Conservation (phyloP, 2,797 vertebrate species). For the Sebastes diploproa region DNA sequence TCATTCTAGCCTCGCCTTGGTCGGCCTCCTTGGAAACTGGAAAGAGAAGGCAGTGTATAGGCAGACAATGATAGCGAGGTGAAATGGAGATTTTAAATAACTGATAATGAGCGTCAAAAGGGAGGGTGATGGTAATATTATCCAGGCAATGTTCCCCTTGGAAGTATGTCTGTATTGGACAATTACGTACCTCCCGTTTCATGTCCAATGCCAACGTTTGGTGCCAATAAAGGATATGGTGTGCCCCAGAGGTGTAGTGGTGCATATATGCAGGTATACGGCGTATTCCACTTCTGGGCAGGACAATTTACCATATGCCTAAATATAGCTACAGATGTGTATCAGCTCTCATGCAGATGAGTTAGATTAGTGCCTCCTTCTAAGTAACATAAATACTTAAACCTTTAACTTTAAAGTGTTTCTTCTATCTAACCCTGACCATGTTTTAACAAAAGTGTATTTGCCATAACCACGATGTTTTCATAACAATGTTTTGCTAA, state of each 20-base stretch:
- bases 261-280: background rate
- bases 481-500: background rate
- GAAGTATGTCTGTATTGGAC: background rate
- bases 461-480: background rate
- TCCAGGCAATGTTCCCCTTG: background rate
- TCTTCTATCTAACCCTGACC: background rate
- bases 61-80: background rate
- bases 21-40: slow-evolving; percentile 25
- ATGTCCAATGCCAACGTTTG: background rate
- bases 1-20: slow-evolving; percentile 20
- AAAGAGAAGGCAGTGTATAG: background rate
- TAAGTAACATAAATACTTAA: background rate
- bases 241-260: background rate
- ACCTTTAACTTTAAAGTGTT: background rate
- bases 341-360: background rate
- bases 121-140: slow-evolving; percentile 6
- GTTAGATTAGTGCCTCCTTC: background rate
- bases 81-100: slow-evolving; percentile 19
- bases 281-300: background rate
- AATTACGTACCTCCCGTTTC: background rate
- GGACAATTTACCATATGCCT: background rate
- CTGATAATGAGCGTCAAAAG: slow-evolving; percentile 10
- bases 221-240: background rate
- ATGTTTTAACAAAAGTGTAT: background rate
- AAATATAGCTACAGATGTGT: background rate